Conservation (phyloP, 2,797 vertebrate species). For the Acrossocheilus wenchowensis region DNA sequence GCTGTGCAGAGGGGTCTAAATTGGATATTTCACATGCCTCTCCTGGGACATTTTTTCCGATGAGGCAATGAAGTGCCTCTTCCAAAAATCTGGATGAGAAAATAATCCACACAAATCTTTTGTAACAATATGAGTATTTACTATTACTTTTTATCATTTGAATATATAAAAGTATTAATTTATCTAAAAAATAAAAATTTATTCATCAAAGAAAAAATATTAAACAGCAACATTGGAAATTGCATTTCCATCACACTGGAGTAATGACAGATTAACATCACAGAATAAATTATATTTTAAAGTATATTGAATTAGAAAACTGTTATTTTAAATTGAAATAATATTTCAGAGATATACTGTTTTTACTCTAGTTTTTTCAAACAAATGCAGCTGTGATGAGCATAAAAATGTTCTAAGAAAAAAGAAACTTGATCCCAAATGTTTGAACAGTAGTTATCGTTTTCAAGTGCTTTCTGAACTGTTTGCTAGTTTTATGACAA, state of each 20-base stretch:
- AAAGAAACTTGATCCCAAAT: background rate
- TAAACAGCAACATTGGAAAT: background rate
- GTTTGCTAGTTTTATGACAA: conserved; percentile 3
- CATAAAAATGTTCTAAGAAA: background rate
- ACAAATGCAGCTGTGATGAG: background rate
- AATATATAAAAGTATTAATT: background rate
- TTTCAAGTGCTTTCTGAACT: background rate
- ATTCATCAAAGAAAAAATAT: background rate
- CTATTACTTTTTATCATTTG: background rate
- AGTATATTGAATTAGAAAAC: background rate
- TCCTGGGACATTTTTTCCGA: background rate
- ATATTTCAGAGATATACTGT: background rate
- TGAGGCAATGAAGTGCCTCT: background rate
- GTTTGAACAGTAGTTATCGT: background rate
- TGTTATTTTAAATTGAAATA: background rate
- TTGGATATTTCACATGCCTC: background rate
- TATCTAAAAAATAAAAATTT: background rate
- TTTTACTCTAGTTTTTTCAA: background rate
- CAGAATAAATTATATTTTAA: background rate
- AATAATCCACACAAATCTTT: background rate
- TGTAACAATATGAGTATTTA: background rate
- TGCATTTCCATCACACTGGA: background rate
- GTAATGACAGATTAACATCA: background rate
- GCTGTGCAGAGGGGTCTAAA: background rate
- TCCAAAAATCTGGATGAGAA: background rate